phyloP scores from a whole-genome alignment of 2,888 invertebrate species.

The Omphaloscelis lunosa region DNA sequence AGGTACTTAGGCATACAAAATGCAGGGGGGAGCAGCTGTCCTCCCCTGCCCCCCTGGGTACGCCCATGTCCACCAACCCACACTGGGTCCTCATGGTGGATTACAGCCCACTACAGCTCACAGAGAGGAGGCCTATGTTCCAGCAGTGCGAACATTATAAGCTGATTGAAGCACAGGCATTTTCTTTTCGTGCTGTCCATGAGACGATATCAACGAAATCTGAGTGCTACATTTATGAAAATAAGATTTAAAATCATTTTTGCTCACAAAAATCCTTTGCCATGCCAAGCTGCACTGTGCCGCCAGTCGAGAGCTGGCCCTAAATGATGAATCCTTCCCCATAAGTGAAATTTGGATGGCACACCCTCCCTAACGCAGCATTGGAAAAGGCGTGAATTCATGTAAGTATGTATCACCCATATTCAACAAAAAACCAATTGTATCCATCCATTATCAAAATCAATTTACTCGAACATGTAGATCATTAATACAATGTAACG shows the following conservation, averaged over 20 bases:
- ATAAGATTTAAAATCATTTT: neutral
- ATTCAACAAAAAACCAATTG: neutral
- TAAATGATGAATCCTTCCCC: neutral
- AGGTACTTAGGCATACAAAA: too few species aligned
- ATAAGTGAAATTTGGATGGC: neutral
- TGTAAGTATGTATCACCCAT: neutral
- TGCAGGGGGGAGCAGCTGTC: too few species aligned
- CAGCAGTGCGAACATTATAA: too few species aligned
- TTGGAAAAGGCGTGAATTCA: neutral
- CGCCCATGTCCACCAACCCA: too few species aligned
- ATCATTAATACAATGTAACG: slow-evolving; percentile 60
- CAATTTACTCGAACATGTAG: slow-evolving; percentile 11
- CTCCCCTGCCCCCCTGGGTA: too few species aligned
- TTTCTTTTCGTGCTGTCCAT: too few species aligned
- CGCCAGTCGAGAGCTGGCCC: neutral
- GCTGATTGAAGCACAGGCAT: too few species aligned
- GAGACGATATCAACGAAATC: neutral
- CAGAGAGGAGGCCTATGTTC: too few species aligned
- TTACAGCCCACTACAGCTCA: too few species aligned
- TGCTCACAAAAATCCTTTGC: neutral
- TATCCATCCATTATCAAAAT: neutral
- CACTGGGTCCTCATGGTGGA: too few species aligned
- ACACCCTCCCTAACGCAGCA: neutral
- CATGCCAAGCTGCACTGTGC: neutral
- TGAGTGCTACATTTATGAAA: neutral